A percentile compares a stretch with the other conserved stretches of the same genome.
Conservation (phyloP, 2,113 vertebrate genomes). For the Glaucomys volans region DNA sequence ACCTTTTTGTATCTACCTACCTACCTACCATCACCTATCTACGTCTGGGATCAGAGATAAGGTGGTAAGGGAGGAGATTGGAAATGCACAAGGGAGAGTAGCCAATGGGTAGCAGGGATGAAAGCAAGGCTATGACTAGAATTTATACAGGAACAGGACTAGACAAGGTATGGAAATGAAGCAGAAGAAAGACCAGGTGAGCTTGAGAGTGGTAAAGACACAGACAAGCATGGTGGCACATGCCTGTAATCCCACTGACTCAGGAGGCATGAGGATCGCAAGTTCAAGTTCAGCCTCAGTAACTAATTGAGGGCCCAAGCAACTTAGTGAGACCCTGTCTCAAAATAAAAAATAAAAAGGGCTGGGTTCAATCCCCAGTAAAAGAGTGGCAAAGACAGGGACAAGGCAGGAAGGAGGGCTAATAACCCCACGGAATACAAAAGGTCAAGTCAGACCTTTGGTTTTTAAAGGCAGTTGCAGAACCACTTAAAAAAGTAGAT, state of each 20-base stretch:
- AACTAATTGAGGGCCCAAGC: neutral
- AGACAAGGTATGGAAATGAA: neutral
- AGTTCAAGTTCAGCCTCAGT: neutral
- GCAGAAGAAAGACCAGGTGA: no score
- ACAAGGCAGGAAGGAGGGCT: neutral
- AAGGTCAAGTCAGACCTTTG: neutral
- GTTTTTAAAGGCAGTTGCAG: neutral
- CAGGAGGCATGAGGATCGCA: neutral
- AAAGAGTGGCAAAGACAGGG: neutral
- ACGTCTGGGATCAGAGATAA: neutral
- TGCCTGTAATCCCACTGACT: neutral
- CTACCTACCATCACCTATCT: neutral
- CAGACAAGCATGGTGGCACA: neutral
- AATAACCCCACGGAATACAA: neutral
- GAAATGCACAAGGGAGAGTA: neutral
- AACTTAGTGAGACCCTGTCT: neutral
- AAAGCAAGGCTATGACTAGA: neutral
- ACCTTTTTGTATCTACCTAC: neutral
- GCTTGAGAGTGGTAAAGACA: neutral
- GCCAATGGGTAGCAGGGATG: neutral
- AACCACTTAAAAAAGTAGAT: neutral
- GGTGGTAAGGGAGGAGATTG: neutral
- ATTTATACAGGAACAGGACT: neutral
- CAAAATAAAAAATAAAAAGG: neutral
- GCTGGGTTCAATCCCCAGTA: neutral